A percentile compares a stretch with the other conserved stretches of the same genome.
These are phyloP conservation scores for Desoria tigrina DNA, from an alignment of 2,888 invertebrate species.

Conservation along the genomic window DNA sequence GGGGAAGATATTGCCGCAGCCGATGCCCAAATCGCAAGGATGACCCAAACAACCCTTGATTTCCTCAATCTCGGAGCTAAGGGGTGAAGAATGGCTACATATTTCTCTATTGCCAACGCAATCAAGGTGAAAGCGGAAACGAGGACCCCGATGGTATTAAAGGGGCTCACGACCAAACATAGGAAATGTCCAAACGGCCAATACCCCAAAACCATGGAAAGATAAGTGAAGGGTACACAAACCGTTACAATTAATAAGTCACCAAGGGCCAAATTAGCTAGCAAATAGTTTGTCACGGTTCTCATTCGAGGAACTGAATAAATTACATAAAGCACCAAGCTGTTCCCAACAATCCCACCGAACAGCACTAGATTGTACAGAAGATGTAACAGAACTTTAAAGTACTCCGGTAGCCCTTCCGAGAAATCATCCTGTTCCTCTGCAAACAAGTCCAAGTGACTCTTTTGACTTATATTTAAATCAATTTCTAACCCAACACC, in stretches of 20 bases:
- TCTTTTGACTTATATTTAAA: no score
- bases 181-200: conserved; percentile 70
- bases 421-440: no score
- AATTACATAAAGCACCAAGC: conserved; percentile 80
- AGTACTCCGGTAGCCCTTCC: neutral
- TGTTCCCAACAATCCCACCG: conserved; percentile 59
- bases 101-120: conserved; percentile 86
- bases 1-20: conserved; percentile 70
- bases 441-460: no score
- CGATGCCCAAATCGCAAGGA: conserved; percentile 78
- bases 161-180: conserved; percentile 71
- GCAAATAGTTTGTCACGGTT: conserved; percentile 89
- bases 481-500: no score
- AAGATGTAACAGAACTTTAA: conserved; percentile 10
- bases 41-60: conserved; percentile 67
- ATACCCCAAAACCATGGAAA: conserved; percentile 1
- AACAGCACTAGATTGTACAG: conserved; percentile 5
- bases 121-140: conserved; percentile 71
- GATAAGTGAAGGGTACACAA: conserved; percentile 74
- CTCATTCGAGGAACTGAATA: conserved; percentile 82
- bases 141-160: conserved; percentile 50
- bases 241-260: conserved; percentile 87
- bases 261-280: conserved; percentile 67
- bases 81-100: conserved; percentile 87
- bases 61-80: conserved; percentile 60